Base-by-base conservation (phyloP, 2,113 vertebrate species). In the Rhipidura dahli region DNA sequence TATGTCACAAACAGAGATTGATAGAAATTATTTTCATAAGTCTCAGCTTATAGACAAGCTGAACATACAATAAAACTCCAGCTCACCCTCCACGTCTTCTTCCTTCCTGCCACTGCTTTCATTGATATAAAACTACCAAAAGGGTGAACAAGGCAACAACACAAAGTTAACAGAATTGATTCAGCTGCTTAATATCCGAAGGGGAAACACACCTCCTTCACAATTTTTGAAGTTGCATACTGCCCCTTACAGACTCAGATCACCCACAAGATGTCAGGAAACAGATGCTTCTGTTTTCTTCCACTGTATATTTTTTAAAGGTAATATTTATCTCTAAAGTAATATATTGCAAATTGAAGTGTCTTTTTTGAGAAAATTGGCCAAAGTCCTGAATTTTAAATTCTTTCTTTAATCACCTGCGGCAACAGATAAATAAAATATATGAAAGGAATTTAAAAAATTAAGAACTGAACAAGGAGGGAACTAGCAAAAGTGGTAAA, bases 41-140 rank as follows among this genome's bases (percentile, higher is more conserved):
- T 42, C 8, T 9, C 16, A 61, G 3, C 5, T 31, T 64, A 5
- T n/a, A 56, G 28, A 51, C 21, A 65, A 61, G 1, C 6, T 65
- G n/a, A 73, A 44, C 2, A 24, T 15, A 49, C 28, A 61, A 27
- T 18, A 42, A 76, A 80, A 64, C 13, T 50, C 10, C 60, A 68
- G 5, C 1, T 9, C 33, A 59, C 2, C 14, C 2, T 27, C 8
- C 22, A 20, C 1, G 0, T 50, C 23, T 51, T 33, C 3, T 73
- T 54, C 5, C 7, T 57, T 54, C 18, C 20, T 81, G 18, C 30
- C 5, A 39, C 1, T n/a, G 16, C 1, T 80, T 89, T 63, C 6
- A 26, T 7, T 47, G 26, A 40, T 17, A 22, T 14, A 45, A 83
- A 79, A 76, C 24, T 40, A 31, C 5, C 7, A 22, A 54, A 83